Base-by-base conservation (phyloP, 2,113 vertebrate genomes). In the Muntiacus muntjak region DNA sequence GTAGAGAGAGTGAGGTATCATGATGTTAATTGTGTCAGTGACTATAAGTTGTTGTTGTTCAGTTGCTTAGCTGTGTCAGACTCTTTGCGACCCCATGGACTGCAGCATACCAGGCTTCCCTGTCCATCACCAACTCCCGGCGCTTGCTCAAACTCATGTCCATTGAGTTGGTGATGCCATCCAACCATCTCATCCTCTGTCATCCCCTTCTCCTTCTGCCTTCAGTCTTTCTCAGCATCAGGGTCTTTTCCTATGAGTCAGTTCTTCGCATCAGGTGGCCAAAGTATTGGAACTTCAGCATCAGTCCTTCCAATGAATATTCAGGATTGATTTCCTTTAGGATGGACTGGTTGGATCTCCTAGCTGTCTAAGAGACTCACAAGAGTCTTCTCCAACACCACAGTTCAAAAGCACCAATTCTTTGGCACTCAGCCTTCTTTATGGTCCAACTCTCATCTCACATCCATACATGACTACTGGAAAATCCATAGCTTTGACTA, bases 11-110 rank as follows among this genome's bases (percentile, higher is more conserved):
- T 23, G 60, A 15, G 33, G 33, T 14, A 7, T 36, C n/a, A 5
- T 11, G 43, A 0, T 76, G 71, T 21, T 57, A 23, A 43, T 6
- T 6, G 13, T 36, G 5, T 54, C 50, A 89, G 52, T 76, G 55
- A 11, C 33, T 14, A 12, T 45, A 90, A 64, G 40, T 40, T 71
- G 67, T 74, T 71, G 67, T 74, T 74, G 40, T 76, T 76, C 40
- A 76, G 23, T 43, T 76, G 40, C 71, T 43, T 21, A 76, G 40
- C 23, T 43, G 23, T 76, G 40, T 43, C 23, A 15, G 71, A 76
- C 71, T 76, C 71, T 43, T 7, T 43, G 40, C 0, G 0, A 26
- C 71, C 40, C 40, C 40, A 43, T 7, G 3, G 40, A 76, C 6
- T 76, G 40, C 40, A 76, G 71, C 71, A 76, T 0, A 0, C 40